These are phyloP conservation scores for Tenodera sinensis DNA, from an alignment of 2,888 invertebrate genomes.

Conservation along the genomic window DNA sequence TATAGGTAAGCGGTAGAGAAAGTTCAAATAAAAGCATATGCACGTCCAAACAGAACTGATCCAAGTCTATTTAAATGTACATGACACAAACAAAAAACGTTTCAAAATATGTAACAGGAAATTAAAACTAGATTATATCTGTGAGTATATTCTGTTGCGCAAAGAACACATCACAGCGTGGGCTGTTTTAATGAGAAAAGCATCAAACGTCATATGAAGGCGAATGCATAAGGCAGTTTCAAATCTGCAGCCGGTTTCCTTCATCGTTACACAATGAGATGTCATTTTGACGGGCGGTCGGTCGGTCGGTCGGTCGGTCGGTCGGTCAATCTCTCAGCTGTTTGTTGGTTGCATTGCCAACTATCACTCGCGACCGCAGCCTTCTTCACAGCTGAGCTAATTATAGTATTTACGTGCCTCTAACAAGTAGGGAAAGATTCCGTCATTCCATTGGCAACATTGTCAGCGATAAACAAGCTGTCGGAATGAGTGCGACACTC, in stretches of 20 bases:
- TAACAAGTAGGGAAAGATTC: background rate
- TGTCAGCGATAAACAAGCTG: background rate
- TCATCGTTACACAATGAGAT: background rate
- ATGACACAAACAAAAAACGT: background rate
- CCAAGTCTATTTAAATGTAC: no score
- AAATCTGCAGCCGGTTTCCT: background rate
- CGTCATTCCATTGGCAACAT: background rate
- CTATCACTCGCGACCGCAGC: background rate
- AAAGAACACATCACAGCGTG: background rate
- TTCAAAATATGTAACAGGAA: background rate
- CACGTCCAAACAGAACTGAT: no score
- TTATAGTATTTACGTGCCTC: background rate
- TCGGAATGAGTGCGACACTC: background rate
- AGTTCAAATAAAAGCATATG: no score
- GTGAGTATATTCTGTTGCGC: background rate
- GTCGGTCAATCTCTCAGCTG: background rate
- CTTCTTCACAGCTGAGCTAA: background rate
- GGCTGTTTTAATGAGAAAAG: background rate
- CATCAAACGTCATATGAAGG: background rate
- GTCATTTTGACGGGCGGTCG: background rate
- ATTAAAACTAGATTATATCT: background rate
- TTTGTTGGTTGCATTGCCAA: background rate
- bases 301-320: no score
- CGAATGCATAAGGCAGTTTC: background rate
- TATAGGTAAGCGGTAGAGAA: no score